A percentile compares a stretch with the other conserved stretches of the same genome.
phyloP scores from a whole-genome alignment of 2,113 vertebrate species.

The Edolisoma coerulescens region DNA sequence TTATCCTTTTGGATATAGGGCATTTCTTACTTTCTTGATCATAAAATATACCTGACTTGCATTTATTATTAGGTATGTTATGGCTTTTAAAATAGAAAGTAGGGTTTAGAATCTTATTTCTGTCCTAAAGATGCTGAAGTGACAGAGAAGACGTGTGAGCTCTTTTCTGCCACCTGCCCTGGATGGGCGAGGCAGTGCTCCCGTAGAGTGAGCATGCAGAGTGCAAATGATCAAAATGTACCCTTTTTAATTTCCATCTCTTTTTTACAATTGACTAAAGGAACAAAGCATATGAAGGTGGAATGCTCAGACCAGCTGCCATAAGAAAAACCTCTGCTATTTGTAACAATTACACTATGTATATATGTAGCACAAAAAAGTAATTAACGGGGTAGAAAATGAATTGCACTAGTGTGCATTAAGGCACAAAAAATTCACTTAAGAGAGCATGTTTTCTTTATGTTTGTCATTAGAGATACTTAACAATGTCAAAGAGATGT shows the following conservation, averaged over 20 bases:
- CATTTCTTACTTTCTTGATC: neutral
- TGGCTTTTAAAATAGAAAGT: neutral
- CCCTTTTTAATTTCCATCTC: neutral
- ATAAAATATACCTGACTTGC: neutral
- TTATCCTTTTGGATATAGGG: neutral
- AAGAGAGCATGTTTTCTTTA: neutral
- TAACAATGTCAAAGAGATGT: neutral
- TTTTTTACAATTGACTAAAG: neutral
- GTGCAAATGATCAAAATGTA: neutral
- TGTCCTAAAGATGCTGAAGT: neutral
- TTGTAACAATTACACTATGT: neutral
- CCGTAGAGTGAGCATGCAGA: rapidly evolving
- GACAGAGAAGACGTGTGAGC: rapidly evolving
- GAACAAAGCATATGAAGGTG: neutral
- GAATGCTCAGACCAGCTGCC: neutral
- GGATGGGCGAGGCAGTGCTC: neutral
- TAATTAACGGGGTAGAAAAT: neutral
- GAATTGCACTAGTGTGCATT: neutral
- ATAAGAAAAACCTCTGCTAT: neutral
- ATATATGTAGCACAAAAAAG: neutral
- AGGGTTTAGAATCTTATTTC: neutral
- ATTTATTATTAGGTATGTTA: neutral
- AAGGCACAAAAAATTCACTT: neutral
- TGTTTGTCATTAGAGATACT: neutral
- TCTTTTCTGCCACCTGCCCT: neutral